phyloP scores from a whole-genome alignment of 2,888 invertebrate species.

The Hololepta plana region DNA sequence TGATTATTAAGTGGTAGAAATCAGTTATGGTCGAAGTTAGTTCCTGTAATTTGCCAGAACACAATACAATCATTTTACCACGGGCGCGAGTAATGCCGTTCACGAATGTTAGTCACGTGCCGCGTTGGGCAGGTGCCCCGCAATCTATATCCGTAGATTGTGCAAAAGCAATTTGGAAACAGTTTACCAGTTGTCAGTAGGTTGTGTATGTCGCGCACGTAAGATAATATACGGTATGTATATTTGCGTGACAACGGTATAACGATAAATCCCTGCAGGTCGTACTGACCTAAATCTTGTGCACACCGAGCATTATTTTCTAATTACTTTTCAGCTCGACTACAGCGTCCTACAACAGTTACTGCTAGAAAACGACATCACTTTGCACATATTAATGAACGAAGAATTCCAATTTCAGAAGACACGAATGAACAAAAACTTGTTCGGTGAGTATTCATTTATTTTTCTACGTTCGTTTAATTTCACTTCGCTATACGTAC shows the following conservation, averaged over 20 bases:
- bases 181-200: conserved; percentile 16
- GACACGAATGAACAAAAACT: conserved; percentile 48
- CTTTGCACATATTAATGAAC: conserved; percentile 68
- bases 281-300: conserved; percentile 12
- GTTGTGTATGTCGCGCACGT: conserved; percentile 15
- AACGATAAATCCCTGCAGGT: conserved; percentile 12
- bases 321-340: conserved; percentile 40
- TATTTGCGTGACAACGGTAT: conserved; percentile 13
- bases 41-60: conserved; percentile 10
- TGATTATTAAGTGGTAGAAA: conserved; percentile 10
- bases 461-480: conserved; percentile 5
- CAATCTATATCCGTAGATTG: conserved; percentile 13
- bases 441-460: conserved; percentile 43
- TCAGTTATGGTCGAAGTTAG: conserved; percentile 9
- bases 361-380: conserved; percentile 62
- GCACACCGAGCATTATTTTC: conserved; percentile 10
- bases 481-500: conserved; percentile 3
- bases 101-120: conserved; percentile 12
- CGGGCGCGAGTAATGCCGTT: conserved; percentile 10
- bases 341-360: conserved; percentile 69
- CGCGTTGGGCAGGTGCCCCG: conserved; percentile 12
- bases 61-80: conserved; percentile 11
- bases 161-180: conserved; percentile 15
- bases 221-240: conserved; percentile 15
- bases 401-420: conserved; percentile 62